Conservation (phyloP, 2,888 invertebrate species). For the Nephrotoma guestfalica region DNA sequence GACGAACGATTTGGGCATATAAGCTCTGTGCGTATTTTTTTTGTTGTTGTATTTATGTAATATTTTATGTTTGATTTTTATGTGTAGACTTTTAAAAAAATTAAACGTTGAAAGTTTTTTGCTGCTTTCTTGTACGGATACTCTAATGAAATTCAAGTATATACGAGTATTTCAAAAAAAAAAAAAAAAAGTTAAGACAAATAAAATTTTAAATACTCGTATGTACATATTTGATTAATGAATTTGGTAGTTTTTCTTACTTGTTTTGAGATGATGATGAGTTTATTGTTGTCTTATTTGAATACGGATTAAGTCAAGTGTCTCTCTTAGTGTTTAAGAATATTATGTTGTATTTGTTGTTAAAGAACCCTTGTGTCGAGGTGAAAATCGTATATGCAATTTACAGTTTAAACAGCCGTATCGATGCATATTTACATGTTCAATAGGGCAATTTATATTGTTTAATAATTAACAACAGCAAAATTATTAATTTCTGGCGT, state of each 20-base stretch:
- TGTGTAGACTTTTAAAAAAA: neutral
- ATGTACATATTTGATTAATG: neutral
- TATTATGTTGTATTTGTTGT: neutral
- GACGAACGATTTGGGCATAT: neutral
- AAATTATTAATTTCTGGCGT: neutral
- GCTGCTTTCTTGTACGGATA: neutral
- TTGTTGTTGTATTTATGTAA: neutral
- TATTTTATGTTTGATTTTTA: neutral
- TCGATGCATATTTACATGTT: neutral
- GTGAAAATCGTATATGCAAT: neutral
- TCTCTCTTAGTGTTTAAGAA: neutral
- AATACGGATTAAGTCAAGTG: neutral
- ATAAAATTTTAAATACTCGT: neutral
- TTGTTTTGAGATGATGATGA: neutral
- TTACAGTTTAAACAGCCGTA: neutral
- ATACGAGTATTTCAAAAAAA: neutral
- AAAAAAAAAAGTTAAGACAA: neutral
- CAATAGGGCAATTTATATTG: neutral
- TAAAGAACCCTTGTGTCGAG: neutral
- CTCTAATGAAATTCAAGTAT: neutral
- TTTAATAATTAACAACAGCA: neutral
- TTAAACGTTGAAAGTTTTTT: neutral
- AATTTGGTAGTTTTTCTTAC: neutral
- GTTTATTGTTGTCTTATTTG: neutral
- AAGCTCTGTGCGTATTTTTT: neutral